Base-by-base conservation (phyloP, 2,797 vertebrate species). In the Periparus ater region DNA sequence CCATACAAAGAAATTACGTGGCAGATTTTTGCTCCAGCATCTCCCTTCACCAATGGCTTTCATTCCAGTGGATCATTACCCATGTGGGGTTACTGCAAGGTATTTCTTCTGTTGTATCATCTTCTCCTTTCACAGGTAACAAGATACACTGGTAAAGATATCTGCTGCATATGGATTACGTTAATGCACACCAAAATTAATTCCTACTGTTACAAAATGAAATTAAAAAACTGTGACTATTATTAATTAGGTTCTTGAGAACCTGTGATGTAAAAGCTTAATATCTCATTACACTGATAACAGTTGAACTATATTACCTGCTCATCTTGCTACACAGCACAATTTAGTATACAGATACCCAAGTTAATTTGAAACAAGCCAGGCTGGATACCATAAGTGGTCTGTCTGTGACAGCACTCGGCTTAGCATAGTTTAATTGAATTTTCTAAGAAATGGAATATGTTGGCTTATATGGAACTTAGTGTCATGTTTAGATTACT, bases 201-300 rank as follows among this genome's bases (percentile, higher is more conserved):
- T 95, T 94, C 45, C 88, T 94, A 75, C n/a, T 2, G 21, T 92
- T 95, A 88, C 79, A 94, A 88, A 93, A 76, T 88, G 51, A 91
- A 94, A 93, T 89, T 40, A 6, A 92, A 92, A 89, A 58, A 5
- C 38, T 32, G 44, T 73, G 73, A 29, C 71, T 61, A 13, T 93
- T 88, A 84, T 90, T 95, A 92, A 94, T 92, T 80, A 86, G 14
- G 74, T 88, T 92, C 90, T 73, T 86, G 91, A 93, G 83, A 93
- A 93, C 66, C 58, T 70, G 51, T 89, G 91, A 93, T 71, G 40
- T 81, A 70, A 81, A 77, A 93, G 60, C 81, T 65, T 71, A 88
- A 57, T 93, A 87, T 97, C 87, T 85, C 47, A 70, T 94, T 94
- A 72, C 91, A 40, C 2, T 77, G 79, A 88, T 92, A 92, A 71